Conservation (phyloP, 2,888 invertebrate genomes). For the Argyresthia goedartella region DNA sequence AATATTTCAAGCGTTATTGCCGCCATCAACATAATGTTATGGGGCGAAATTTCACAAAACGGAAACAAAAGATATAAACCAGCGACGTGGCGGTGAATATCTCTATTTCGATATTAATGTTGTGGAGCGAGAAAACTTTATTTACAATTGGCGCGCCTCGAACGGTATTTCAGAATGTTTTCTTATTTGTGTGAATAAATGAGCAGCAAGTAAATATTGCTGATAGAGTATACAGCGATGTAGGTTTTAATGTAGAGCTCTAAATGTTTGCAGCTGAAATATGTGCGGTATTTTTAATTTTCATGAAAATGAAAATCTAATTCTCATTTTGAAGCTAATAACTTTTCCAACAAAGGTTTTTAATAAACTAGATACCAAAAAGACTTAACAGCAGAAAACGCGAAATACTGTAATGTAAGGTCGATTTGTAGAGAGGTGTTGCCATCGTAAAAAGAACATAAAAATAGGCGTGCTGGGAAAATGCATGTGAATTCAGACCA, state of each 20-base stretch:
- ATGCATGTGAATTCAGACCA: slow-evolving; percentile 42
- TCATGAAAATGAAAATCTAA: background rate
- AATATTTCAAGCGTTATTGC: slow-evolving; percentile 69
- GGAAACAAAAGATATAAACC: slow-evolving; percentile 64
- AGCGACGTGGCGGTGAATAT: slow-evolving; percentile 39
- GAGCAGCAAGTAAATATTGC: background rate
- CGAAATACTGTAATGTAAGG: too few relatives aligned
- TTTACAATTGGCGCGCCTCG: slow-evolving; percentile 27
- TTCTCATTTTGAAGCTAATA: slow-evolving; percentile 18
- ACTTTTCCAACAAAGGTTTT: slow-evolving; percentile 21
- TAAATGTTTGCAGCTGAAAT: too few relatives aligned
- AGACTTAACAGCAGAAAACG: too few relatives aligned
- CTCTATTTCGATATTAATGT: slow-evolving; percentile 47
- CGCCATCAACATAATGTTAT: slow-evolving; percentile 68
- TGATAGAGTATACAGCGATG: too few relatives aligned
- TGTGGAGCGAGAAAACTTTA: slow-evolving; percentile 28
- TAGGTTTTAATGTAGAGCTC: too few relatives aligned
- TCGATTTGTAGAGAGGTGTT: background rate
- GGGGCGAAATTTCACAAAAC: slow-evolving; percentile 65
- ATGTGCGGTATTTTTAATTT: too few relatives aligned
- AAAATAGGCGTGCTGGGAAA: slow-evolving; percentile 26
- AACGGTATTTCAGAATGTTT: background rate
- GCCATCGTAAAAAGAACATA: slow-evolving; percentile 5
- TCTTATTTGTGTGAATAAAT: background rate
- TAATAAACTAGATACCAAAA: too few relatives aligned